Evolutionary conservation across 2,113 vertebrate genomes (phyloP).

Genomic region (Pithys albifrons): DNA sequence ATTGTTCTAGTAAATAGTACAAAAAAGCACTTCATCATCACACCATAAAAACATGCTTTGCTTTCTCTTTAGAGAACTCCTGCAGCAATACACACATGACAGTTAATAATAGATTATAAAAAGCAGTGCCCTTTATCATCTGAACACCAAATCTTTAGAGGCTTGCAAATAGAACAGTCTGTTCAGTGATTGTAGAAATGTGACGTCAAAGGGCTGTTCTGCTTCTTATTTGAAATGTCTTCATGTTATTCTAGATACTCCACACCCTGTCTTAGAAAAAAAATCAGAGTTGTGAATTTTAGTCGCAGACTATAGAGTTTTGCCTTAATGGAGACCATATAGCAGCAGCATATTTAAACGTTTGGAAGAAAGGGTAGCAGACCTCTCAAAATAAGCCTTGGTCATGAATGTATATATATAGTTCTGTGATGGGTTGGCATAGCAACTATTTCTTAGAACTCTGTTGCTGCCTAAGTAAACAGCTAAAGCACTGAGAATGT

Average conservation of each 20-base stretch:
- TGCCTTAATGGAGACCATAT: slow-evolving; percentile 31
- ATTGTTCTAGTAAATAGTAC: slow-evolving; percentile 47
- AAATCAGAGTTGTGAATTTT: not conserved
- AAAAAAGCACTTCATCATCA: slow-evolving; percentile 35
- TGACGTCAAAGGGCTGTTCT: slow-evolving; percentile 62
- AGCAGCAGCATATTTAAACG: slow-evolving; percentile 60
- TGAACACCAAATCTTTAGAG: slow-evolving; percentile 65
- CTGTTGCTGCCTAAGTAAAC: slow-evolving; percentile 75
- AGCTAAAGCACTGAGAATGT: slow-evolving; percentile 61
- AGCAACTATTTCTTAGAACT: slow-evolving; percentile 77
- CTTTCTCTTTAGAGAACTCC: slow-evolving; percentile 60
- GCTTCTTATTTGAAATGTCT: slow-evolving; percentile 32
- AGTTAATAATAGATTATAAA: slow-evolving; percentile 76
- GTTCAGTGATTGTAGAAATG: slow-evolving; percentile 46
- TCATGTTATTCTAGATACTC: slow-evolving; percentile 12
- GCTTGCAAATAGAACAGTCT: slow-evolving; percentile 64
- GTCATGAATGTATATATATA: slow-evolving; percentile 74
- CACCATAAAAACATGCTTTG: slow-evolving; percentile 44
- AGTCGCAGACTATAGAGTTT: not conserved
- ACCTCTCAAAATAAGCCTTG: slow-evolving; percentile 68
- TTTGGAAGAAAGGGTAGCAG: slow-evolving; percentile 62
- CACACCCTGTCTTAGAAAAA: not conserved
- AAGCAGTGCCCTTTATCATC: slow-evolving; percentile 70
- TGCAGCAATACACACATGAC: slow-evolving; percentile 28
- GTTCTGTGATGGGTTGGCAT: slow-evolving; percentile 75